Percentiles rank a stretch among this genome's conserved stretches.
These are phyloP conservation scores for Tridacna gigas DNA, from an alignment of 2,888 invertebrate genomes.

Conservation along the genomic window DNA sequence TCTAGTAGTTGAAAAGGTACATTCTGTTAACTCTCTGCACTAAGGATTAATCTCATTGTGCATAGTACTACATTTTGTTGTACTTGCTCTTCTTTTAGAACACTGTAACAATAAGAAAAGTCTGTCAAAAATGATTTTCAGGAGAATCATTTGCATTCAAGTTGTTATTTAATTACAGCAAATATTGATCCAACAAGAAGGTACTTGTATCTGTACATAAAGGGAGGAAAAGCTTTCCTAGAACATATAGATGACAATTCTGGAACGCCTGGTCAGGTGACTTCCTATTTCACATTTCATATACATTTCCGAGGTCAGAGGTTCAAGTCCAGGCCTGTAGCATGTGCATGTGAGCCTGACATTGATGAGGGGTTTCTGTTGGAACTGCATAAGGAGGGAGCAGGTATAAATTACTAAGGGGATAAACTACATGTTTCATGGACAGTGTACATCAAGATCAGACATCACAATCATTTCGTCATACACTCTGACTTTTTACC, in stretches of 20 bases:
- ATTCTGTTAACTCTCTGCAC: too few relatives aligned
- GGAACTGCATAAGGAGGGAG: slow-evolving; percentile 82
- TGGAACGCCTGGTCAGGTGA: slow-evolving; percentile 76
- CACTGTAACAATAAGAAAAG: too few relatives aligned
- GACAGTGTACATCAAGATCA: too few relatives aligned
- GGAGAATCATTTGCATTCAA: neutral
- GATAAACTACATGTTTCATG: too few relatives aligned
- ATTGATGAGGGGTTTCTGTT: slow-evolving; percentile 84
- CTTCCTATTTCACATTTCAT: slow-evolving; percentile 82
- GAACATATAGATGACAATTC: slow-evolving; percentile 82
- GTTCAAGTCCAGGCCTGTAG: slow-evolving; percentile 81
- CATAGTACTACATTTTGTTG: too few relatives aligned
- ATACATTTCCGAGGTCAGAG: slow-evolving; percentile 83
- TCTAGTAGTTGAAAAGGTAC: too few relatives aligned
- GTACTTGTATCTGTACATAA: slow-evolving; percentile 82
- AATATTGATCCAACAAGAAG: slow-evolving; percentile 83
- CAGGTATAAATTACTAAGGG: slow-evolving; percentile 66
- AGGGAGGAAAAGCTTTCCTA: slow-evolving; percentile 83
- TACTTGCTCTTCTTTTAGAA: too few relatives aligned
- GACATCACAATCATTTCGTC: too few relatives aligned
- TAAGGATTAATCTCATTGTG: too few relatives aligned
- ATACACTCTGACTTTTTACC: too few relatives aligned
- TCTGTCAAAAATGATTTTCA: neutral
- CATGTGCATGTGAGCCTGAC: slow-evolving; percentile 84
- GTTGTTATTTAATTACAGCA: slow-evolving; percentile 66